Conservation (phyloP, 2,113 vertebrate species). For the Onychostoma macrolepis region DNA sequence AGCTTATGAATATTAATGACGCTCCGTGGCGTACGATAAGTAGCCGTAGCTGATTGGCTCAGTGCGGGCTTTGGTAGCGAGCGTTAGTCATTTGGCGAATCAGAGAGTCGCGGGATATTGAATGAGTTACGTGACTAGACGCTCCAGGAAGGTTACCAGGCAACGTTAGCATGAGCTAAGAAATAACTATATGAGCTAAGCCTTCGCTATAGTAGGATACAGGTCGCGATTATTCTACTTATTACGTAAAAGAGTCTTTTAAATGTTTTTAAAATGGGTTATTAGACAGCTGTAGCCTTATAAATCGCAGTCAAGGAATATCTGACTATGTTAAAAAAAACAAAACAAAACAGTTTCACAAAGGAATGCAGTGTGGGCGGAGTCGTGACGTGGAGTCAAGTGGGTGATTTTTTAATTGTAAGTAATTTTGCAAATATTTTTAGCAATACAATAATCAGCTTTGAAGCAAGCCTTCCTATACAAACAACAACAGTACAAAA, state of each 20-base stretch:
- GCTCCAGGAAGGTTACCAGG: slow-evolving; percentile 19
- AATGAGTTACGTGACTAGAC: neutral
- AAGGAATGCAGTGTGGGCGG: slow-evolving; percentile 72
- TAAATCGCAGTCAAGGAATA: neutral
- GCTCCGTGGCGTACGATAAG: neutral
- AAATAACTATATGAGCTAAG: neutral
- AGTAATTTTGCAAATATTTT: neutral
- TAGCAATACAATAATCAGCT: neutral
- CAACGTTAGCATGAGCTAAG: neutral
- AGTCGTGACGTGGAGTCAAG: slow-evolving; percentile 55
- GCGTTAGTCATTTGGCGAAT: neutral
- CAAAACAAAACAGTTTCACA: slow-evolving; percentile 48
- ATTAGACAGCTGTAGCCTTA: neutral
- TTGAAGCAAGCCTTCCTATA: no score
- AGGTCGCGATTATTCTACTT: neutral
- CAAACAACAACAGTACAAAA: neutral
- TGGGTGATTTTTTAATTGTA: neutral
- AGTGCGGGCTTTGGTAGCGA: neutral
- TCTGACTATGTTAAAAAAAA: neutral
- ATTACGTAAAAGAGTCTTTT: neutral
- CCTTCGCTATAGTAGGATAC: neutral
- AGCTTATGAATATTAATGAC: slow-evolving; percentile 21
- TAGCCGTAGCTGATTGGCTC: neutral
- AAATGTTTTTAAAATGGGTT: neutral
- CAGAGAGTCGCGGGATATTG: neutral